Base-by-base conservation (phyloP, 2,797 vertebrate species). In the Diplodus puntazzo region DNA sequence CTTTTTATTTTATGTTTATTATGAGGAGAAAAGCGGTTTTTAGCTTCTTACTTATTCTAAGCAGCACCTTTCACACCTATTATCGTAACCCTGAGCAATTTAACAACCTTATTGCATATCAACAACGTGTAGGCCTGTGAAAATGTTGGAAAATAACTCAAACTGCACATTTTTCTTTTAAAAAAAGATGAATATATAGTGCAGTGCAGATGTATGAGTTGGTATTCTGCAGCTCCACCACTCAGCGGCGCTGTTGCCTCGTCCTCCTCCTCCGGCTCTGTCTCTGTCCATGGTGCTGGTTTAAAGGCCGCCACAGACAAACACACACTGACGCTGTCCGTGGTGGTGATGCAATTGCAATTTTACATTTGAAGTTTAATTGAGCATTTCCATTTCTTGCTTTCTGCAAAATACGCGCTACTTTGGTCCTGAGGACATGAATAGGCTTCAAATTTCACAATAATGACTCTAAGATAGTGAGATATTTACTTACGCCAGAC, bases 271-370 rank as follows among this genome's bases (percentile, higher is more conserved):
- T 27, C 27, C 4, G 17, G 4, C 6, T 34, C 42, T 23, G 75
- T 53, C 74, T 34, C 92, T 91, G 81, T 86, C 91, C 83, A 2
- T 16, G 89, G 92, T 93, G 82, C 89, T 89, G 89, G 82, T 30
- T 4, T 12, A 8, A 21, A 18, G 14, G 12, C 21, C 0, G 12
- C 49, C 16, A 18, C 11, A 60, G 42, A 57, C 30, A 48, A 8
- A 12, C 1, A 7, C 10, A 5, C 2, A 0, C 34, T 4, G 13
- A 16, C 25, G 0, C 74, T 69, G 11, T 53, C 59, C 20, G 13
- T 23, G 69, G 75, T 73, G 30, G 59, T 79, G 77, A 69, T 13
- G 8, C 5, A 34, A 27, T 27, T 27, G 27, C 27, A 27, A 4
- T 3, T 34, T 34, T 34, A 7, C 30, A 34, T 34, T 34, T 34